These are phyloP conservation scores for Conopomorpha cramerella DNA, from an alignment of 1,140 invertebrate genomes.

Conservation along the genomic window DNA sequence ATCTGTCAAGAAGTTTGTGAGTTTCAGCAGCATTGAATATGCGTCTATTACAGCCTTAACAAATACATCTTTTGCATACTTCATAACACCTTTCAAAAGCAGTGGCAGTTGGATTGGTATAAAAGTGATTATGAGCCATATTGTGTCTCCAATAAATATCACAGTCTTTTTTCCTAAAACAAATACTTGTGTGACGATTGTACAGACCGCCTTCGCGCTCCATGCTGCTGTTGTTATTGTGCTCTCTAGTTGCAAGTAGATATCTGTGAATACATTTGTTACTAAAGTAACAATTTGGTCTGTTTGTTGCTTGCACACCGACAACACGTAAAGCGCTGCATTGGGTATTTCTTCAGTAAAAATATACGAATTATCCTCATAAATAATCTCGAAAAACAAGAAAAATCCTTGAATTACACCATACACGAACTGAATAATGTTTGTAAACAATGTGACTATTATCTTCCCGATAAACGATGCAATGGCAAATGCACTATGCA, in stretches of 20 bases:
- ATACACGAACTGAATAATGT: conserved; percentile 14
- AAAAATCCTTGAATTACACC: conserved; percentile 15
- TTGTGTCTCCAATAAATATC: conserved; percentile 31
- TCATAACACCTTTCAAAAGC: conserved; percentile 19
- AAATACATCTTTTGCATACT: conserved; percentile 16
- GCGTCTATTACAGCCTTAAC: conserved; percentile 17
- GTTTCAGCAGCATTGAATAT: conserved; percentile 30
- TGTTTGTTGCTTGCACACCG: no score
- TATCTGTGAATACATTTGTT: conserved; percentile 14
- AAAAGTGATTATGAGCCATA: conserved; percentile 44
- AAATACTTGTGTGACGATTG: conserved; percentile 22
- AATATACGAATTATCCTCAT: conserved; percentile 40
- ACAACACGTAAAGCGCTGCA: conserved; percentile 14
- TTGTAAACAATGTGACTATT: conserved; percentile 24
- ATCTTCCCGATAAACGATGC: conserved; percentile 32
- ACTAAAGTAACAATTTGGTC: conserved; percentile 15
- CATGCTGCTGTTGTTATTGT: conserved; percentile 15
- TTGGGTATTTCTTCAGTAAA: conserved; percentile 42
- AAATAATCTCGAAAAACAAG: conserved; percentile 38
- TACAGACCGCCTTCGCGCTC: conserved; percentile 13
- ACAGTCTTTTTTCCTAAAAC: conserved; percentile 23
- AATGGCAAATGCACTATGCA: conserved; percentile 20
- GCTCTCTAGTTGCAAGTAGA: conserved; percentile 11
- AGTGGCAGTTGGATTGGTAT: conserved; percentile 37
- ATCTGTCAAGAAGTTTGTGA: conserved; percentile 48